Evolutionary conservation across 2,888 invertebrate species (phyloP), one percentile per base, ranked within the genome.

Genomic region (Chesias legatella): DNA sequence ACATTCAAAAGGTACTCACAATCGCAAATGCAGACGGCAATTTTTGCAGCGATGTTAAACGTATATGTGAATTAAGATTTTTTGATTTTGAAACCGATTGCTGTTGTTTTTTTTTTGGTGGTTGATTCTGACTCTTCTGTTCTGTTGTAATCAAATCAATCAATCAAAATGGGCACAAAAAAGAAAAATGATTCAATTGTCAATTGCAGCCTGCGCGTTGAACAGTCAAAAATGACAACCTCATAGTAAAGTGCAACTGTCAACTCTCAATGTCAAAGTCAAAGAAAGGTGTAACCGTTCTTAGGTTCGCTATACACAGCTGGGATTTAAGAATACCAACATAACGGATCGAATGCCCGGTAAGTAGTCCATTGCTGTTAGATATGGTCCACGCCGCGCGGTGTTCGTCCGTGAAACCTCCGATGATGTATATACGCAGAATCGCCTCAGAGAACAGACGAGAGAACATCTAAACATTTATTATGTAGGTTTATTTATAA

Each of bases 101-200:
- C 30, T 43, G 47, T 33, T 48, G 25, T 49, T 37, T 51, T 54
- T 44, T 45, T 45, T 51, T 33, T 27, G 36, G 13, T 17, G 13
- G 2, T 5, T 17, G 13, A 17, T 17, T 17, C 13, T 41, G 27
- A 33, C 32, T 45, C 23, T 30, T 35, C 32, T 46, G 28, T 25
- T 33, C 4, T 22, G 27, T 10, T 22, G 0, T 38, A 33, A 10
- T 43, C 38, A 34, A 51, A 51, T 47, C 41, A 43, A 39, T 54
- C 53, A 54, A 48, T 51, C 50, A 52, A 42, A 40, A 41, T 45
- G 42, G 21, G 34, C 46, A 33, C 40, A 51, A 42, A 48, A n/a
- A 47, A 50, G 45, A 49, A 51, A 43, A 36, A 40, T 44, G 43
- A 51, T 39, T 42, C 34, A 48, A 28, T 30, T 32, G 2, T 17